Evolutionary conservation across 2,888 invertebrate species (phyloP), one percentile per base, ranked within the genome.

Genomic region (Ceriagrion tenellum): DNA sequence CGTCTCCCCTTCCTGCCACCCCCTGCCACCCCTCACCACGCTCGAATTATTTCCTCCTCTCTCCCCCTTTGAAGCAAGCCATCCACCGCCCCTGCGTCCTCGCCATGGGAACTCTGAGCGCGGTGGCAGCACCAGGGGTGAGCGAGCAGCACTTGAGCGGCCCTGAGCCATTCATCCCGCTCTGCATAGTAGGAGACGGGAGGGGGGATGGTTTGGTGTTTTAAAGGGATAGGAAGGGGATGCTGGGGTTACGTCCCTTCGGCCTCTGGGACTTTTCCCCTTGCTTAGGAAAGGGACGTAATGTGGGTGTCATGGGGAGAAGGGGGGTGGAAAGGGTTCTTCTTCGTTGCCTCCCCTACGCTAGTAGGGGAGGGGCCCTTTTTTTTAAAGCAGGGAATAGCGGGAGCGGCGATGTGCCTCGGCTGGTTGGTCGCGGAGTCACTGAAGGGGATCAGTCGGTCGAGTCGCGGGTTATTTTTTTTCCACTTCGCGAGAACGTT

Each of bases 401-500:
- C 20, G 20, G 69, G 69, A 26, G 69, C 23, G 23, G 69, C 23
- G 23, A n/a, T 18, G 81, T 30, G n/a, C 30, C 3, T 23, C 81
- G 81, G 74, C 13, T 81, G 74, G 74, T 30, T 81, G 74, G 81
- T 81, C 81, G 69, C 69, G 69, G 69, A 23, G 69, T 69, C 69
- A 26, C 26, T n/a, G 81, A 35, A 81, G 81, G 81, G 81, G 81
- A 35, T n/a, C 35, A 13, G 35, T 26, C 26, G 69, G 30, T 35
- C 30, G 35, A 30, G 81, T 30, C 35, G 69, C n/a, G 59, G 12
- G 16, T n/a, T 23, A 8, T 8, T 10, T 69, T 81, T 81, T 81
- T 81, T 81, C 26, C 35, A 16, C 69, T 69, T 16, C 74, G 93
- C n/a, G 93, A 93, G 74, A 47, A 74, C 91, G 35, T 91, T 91